Percentiles rank a stretch among this genome's conserved stretches.
These are phyloP conservation scores for Dipodomys ordii DNA, from an alignment of 2,113 vertebrate species.

Conservation along the genomic window DNA sequence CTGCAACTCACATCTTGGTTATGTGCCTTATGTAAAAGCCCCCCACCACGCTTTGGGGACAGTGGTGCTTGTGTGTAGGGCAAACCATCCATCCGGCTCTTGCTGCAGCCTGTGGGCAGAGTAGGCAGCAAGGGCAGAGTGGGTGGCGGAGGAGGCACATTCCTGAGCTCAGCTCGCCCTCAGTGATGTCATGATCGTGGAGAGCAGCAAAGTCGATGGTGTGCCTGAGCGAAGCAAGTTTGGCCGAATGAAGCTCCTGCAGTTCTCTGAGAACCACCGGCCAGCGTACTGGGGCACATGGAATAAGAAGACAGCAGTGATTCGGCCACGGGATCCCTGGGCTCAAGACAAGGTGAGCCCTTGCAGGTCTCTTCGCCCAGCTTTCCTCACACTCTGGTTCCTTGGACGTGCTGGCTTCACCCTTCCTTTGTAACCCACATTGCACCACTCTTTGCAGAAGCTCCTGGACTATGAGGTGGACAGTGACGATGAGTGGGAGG, in stretches of 20 bases:
- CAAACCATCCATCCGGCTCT: too few relatives aligned
- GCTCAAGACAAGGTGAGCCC: constrained; percentile 91
- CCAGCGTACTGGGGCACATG: constrained; percentile 99
- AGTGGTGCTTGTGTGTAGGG: too few relatives aligned
- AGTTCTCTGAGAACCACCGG: constrained; percentile 96
- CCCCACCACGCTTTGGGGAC: too few relatives aligned
- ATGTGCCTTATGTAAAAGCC: too few relatives aligned
- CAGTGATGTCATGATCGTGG: constrained; percentile 89
- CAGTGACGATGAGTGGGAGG: constrained; percentile 99
- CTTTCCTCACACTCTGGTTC: neutral
- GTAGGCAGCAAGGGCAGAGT: too few relatives aligned
- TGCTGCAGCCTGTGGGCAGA: too few relatives aligned
- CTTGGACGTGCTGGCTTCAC: neutral
- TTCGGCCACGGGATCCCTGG: constrained; percentile 92
- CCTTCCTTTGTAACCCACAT: neutral
- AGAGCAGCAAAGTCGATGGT: constrained; percentile 83
- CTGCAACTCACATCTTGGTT: neutral
- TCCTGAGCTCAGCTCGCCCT: neutral
- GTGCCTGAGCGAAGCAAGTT: constrained; percentile 89
- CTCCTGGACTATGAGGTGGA: constrained; percentile 97
- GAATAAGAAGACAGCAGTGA: constrained; percentile 90
- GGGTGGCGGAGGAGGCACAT: neutral
- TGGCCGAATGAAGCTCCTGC: constrained; percentile 96
- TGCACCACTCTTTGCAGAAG: constrained; percentile 84
- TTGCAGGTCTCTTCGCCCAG: too few relatives aligned